Evolutionary conservation across 2,113 vertebrate genomes (phyloP), one percentile per base, ranked within the genome.

Genomic region (Zapornia atra): DNA sequence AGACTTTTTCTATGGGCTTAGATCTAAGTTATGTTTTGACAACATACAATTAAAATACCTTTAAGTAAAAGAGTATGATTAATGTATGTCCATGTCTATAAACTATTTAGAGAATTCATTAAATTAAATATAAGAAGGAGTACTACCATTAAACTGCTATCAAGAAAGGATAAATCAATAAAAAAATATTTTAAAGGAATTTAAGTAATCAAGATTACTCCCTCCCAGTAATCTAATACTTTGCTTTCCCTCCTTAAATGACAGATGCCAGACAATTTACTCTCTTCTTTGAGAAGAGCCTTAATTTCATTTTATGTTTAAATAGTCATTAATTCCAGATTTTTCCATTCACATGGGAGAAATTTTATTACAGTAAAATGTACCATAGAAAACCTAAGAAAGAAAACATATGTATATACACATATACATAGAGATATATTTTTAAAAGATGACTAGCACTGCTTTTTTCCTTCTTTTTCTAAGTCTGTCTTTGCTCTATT

Each of bases 31-130:
- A 40, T 57, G 12, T 70, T 96, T 93, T 86, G 36, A 73, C 60
- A 93, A 61, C n/a, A 60, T 56, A 48, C 15, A 73, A 48, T 90
- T 92, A 92, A 95, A 90, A 92, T 82, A 80, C 42, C 36, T 94
- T 61, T 79, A 88, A 48, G 38, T 53, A 82, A 94, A 88, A 84
- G 36, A 80, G 33, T 12, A 36, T 28, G n/a, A 63, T n/a, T 59
- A 48, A 93, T 86, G 29, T 72, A 86, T 48, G 53, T 61, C 75
- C 51, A 48, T 72, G 31, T 5, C 31, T 44, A 2, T 31, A 86
- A 88, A 90, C n/a, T 73, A 28, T 18, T 81, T 42, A 46, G 61
- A 90, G 57, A 93, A 88, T 57, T 85, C 21, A 29, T 46, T 61
- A 14, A 24, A 50, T 78, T 96, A 78, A 85, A 79, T 80, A 65